Evolutionary conservation across 1,140 invertebrate genomes (phyloP), one percentile per base, ranked within the genome.

Genomic region (Daktulosphaira vitifoliae): DNA sequence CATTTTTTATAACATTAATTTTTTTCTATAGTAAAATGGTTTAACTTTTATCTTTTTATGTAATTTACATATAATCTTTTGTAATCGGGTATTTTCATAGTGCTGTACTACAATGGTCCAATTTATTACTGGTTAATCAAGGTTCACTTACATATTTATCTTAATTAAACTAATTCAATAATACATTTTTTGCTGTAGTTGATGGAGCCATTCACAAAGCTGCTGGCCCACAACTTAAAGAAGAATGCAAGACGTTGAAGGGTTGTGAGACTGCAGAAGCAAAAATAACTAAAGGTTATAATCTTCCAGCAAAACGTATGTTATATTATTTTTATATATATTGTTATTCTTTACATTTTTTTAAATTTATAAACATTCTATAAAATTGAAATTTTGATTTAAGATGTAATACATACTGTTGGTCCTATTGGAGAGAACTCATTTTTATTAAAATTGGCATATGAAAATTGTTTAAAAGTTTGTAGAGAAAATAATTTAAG

Each of bases 151-250:
- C n/a, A n/a, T n/a, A n/a, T n/a, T n/a, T n/a, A n/a, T n/a, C n/a
- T n/a, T n/a, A n/a, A n/a, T n/a, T n/a, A n/a, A n/a, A n/a, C n/a
- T n/a, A n/a, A n/a, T n/a, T n/a, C n/a, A n/a, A n/a, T n/a, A n/a
- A 18, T 13, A 16, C 7, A 16, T 42, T 42, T 59, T 15, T 68
- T 49, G 25, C 72, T 74, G 11, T 52, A 80, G 88, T 94, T 26
- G 90, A 93, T 77, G 88, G 87, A 65, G 87, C 88, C 9, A 94
- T 96, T 72, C 90, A 92, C 72, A 75, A 79, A 70, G 85, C 82
- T 15, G 89, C 89, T 62, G 89, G 89, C 26, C 70, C 74, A 20
- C 70, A 76, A 48, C 74, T 90, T 16, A 76, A 81, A 73, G 75
- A 79, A 69, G 90, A 95, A 77, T 93, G 91, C 71, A 71, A 73